These are phyloP conservation scores for Forficula auricularia DNA, from an alignment of 1,140 invertebrate species.

Conservation along the genomic window DNA sequence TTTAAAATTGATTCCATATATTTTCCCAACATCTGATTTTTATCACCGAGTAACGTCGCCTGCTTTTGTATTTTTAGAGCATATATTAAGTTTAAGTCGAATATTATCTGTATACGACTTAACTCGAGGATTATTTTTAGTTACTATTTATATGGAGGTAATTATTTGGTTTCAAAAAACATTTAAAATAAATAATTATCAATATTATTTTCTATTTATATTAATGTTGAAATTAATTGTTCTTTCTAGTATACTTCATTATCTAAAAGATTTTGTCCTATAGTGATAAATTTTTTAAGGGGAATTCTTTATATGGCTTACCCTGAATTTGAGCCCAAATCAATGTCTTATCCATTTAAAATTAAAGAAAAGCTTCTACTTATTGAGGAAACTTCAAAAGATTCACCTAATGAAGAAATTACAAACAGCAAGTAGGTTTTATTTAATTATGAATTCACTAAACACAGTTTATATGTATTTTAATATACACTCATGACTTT, in stretches of 20 bases:
- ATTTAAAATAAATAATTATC: neutral
- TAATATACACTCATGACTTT: too few relatives aligned
- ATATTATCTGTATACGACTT: constrained; percentile 46
- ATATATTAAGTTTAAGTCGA: constrained; percentile 47
- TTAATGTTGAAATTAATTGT: too few relatives aligned
- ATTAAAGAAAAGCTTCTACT: constrained; percentile 20
- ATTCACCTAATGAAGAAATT: too few relatives aligned
- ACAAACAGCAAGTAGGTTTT: too few relatives aligned
- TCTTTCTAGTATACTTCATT: constrained; percentile 44
- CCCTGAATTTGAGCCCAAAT: constrained; percentile 25
- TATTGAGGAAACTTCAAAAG: constrained; percentile 29
- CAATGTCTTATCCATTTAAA: too few relatives aligned
- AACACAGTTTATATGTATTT: too few relatives aligned
- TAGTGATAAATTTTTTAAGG: constrained; percentile 56
- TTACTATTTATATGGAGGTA: constrained; percentile 53
- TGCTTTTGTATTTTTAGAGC: constrained; percentile 59
- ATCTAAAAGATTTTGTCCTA: constrained; percentile 66
- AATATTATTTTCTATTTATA: too few relatives aligned
- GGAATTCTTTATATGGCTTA: constrained; percentile 46
- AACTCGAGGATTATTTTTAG: constrained; percentile 59
- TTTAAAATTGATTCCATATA: constrained; percentile 53
- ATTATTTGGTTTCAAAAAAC: constrained; percentile 16
- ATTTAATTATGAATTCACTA: too few relatives aligned
- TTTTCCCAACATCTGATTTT: constrained; percentile 81
- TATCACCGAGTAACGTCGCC: constrained; percentile 71